Evolutionary conservation across 2,797 vertebrate genomes (phyloP).

Genomic region (Simalia tracyae): DNA sequence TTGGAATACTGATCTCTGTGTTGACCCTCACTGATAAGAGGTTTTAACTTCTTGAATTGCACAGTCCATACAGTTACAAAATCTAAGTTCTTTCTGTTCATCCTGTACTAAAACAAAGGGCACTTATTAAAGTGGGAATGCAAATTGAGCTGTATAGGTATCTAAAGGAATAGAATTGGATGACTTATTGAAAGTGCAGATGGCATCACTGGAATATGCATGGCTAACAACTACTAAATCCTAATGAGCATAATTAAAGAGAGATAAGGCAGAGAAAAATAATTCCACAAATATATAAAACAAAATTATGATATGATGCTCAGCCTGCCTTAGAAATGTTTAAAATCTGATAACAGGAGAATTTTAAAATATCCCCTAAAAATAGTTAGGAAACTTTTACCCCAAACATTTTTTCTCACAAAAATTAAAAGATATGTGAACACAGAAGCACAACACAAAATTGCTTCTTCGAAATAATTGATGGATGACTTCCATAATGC

Average conservation of each 20-base stretch:
- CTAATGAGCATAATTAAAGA: slow-evolving; percentile 35
- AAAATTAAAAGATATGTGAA: slow-evolving; percentile 30
- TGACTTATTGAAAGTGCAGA: slow-evolving; percentile 19
- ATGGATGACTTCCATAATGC: not conserved
- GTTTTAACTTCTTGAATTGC: not conserved
- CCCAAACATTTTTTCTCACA: not conserved
- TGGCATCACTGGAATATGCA: not conserved
- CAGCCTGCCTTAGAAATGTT: slow-evolving; percentile 17
- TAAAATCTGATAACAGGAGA: slow-evolving; percentile 20
- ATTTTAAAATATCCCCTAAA: slow-evolving; percentile 24
- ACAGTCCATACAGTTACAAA: not conserved
- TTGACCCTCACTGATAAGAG: not conserved
- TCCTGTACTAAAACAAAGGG: not conserved
- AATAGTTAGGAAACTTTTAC: slow-evolving; percentile 23
- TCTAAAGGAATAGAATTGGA: slow-evolving; percentile 1
- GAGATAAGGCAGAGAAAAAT: not conserved
- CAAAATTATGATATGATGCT: slow-evolving; percentile 5
- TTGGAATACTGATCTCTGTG: not conserved
- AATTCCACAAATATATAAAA: slow-evolving; percentile 35
- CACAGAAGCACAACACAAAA: slow-evolving; percentile 9
- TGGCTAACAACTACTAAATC: slow-evolving; percentile 21
- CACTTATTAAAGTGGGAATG: not conserved
- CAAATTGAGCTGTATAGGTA: not conserved
- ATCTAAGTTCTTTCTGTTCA: not conserved
- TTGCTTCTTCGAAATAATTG: slow-evolving; percentile 33